Evolutionary conservation across 2,888 invertebrate species (phyloP).

Genomic region (Drosophila flavopinicola): DNA sequence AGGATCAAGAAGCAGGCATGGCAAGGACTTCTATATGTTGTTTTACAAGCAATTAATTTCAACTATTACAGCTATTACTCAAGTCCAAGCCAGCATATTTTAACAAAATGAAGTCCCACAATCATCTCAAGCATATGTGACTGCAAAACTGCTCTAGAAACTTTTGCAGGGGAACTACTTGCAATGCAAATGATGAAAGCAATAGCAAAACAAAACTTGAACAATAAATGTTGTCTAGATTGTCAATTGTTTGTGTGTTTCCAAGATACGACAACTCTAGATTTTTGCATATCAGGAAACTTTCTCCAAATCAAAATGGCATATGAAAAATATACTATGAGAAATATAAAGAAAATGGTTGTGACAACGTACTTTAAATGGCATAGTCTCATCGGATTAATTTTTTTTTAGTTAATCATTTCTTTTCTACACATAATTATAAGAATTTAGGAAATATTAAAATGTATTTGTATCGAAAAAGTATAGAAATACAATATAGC

Average conservation of each 20-base stretch:
- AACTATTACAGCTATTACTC: constrained; percentile 62
- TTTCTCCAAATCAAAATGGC: background rate
- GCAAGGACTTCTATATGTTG: constrained; percentile 38
- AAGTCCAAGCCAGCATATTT: constrained; percentile 65
- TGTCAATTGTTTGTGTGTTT: constrained; percentile 8
- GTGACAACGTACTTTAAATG: too few species aligned
- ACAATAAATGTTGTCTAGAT: constrained; percentile 12
- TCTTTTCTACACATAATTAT: too few species aligned
- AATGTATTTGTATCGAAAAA: too few species aligned
- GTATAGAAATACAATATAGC: too few species aligned
- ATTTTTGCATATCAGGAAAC: background rate
- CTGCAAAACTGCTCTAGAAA: constrained; percentile 46
- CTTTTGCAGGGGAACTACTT: constrained; percentile 41
- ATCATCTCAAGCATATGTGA: constrained; percentile 63
- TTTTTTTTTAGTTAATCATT: too few species aligned
- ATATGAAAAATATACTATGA: background rate
- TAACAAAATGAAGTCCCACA: constrained; percentile 71
- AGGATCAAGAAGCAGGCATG: constrained; percentile 8
- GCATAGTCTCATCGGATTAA: too few species aligned
- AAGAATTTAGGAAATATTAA: too few species aligned
- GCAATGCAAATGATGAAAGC: constrained; percentile 52
- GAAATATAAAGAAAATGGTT: too few species aligned
- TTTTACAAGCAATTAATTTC: constrained; percentile 72
- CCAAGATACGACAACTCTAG: constrained; percentile 12
- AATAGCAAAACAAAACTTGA: constrained; percentile 26